Conservation (phyloP, 2,888 invertebrate genomes). For the Poecilobothrus nobilitatus region DNA sequence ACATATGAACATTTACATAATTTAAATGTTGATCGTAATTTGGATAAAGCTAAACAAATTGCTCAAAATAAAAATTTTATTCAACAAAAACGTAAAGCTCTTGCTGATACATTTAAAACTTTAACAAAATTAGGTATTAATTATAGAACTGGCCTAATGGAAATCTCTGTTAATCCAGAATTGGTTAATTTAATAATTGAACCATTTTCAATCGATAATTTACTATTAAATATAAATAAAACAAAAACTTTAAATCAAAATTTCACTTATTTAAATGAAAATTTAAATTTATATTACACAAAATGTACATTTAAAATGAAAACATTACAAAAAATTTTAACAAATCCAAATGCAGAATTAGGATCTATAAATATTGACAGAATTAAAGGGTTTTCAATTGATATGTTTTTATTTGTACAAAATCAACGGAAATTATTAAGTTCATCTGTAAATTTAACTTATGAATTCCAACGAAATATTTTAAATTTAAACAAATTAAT, state of each 20-base stretch:
- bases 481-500: slow-evolving; percentile 35
- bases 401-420: slow-evolving; percentile 61
- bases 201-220: slow-evolving; percentile 60
- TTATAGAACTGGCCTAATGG: slow-evolving; percentile 67
- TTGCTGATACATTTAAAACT: slow-evolving; percentile 78
- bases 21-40: slow-evolving; percentile 44
- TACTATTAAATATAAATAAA: slow-evolving; percentile 49
- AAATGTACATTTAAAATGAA: slow-evolving; percentile 41
- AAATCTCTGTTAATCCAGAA: slow-evolving; percentile 42
- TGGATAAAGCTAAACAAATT: slow-evolving; percentile 60
- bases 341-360: slow-evolving; percentile 66
- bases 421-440: slow-evolving; percentile 57
- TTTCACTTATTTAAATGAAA: slow-evolving; percentile 37
- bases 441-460: slow-evolving; percentile 50
- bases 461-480: slow-evolving; percentile 49
- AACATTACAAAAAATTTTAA: slow-evolving; percentile 37
- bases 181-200: slow-evolving; percentile 56
- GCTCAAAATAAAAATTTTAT: slow-evolving; percentile 72
- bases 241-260: slow-evolving; percentile 45
- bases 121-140: slow-evolving; percentile 68
- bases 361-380: slow-evolving; percentile 73
- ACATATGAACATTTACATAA: slow-evolving; percentile 55
- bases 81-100: slow-evolving; percentile 73
- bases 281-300: slow-evolving; percentile 37
- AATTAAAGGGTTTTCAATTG: slow-evolving; percentile 74